phyloP scores from a whole-genome alignment of 2,888 invertebrate species.

The Acronicta aceris region DNA sequence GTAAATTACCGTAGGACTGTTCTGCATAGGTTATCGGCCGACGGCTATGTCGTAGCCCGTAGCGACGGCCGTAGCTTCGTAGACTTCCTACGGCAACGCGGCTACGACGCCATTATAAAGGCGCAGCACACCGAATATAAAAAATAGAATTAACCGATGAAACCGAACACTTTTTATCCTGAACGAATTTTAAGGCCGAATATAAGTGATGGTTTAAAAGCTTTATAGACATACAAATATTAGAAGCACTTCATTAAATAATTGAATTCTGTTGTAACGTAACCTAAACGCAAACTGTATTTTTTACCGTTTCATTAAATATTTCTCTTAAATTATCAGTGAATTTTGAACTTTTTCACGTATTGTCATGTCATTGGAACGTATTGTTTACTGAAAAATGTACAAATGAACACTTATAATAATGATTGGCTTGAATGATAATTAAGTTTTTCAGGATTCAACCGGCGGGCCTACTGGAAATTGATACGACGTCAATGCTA shows the following conservation, averaged over 20 bases:
- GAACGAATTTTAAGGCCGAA: not conserved
- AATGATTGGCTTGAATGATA: conserved; percentile 35
- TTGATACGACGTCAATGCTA: conserved; percentile 10
- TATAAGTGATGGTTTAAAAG: not conserved
- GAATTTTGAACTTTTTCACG: not conserved
- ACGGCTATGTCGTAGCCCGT: conserved; percentile 53
- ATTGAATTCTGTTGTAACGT: conserved; percentile 11
- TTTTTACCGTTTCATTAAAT: not conserved
- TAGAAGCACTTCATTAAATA: not conserved
- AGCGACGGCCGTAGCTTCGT: conserved; percentile 41
- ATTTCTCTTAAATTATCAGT: not conserved
- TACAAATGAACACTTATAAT: conserved; percentile 34
- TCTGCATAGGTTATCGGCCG: conserved; percentile 34
- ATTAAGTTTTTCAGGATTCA: conserved; percentile 40
- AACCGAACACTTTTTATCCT: not conserved
- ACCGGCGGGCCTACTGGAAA: conserved; percentile 3
- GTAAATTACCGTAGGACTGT: conserved; percentile 29
- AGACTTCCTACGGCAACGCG: conserved; percentile 19
- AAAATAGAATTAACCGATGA: not conserved
- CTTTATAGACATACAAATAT: conserved; percentile 3
- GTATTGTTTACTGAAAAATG: conserved; percentile 39
- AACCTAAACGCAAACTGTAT: not conserved
- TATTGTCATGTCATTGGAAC: conserved; percentile 30
- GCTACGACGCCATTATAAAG: conserved; percentile 19
- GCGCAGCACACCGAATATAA: conserved; percentile 14